A percentile compares a stretch with the other conserved stretches of the same genome.
These are phyloP conservation scores for Silurus meridionalis DNA, from an alignment of 2,113 vertebrate species.

Conservation along the genomic window DNA sequence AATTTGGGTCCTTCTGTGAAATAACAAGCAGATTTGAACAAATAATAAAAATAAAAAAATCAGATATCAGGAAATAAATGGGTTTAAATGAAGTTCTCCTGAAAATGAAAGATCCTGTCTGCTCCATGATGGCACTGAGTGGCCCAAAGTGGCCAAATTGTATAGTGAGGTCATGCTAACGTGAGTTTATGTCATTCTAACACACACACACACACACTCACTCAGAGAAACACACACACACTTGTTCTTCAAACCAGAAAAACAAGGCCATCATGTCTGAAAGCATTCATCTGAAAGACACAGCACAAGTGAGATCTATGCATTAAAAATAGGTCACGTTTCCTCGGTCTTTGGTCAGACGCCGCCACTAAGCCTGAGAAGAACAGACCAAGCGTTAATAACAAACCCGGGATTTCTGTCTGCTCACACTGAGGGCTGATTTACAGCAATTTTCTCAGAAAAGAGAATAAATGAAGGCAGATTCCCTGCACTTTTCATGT, in stretches of 20 bases:
- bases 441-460: background rate
- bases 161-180: constrained; percentile 9
- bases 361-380: background rate
- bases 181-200: background rate
- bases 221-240: background rate
- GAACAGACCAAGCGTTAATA: background rate
- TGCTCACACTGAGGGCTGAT: background rate
- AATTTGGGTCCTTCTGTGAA: background rate
- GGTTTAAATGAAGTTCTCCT: background rate
- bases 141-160: background rate
- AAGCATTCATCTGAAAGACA: constrained; percentile 59
- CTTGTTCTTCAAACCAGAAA: constrained; percentile 5
- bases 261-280: constrained; percentile 37
- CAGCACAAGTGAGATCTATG: constrained; percentile 6
- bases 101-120: background rate
- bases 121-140: background rate
- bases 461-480: background rate
- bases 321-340: constrained; percentile 59
- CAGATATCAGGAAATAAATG: background rate
- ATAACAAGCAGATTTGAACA: background rate
- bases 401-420: background rate
- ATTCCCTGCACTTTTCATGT: background rate
- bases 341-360: background rate
- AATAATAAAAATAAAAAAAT: no score
- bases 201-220: constrained; percentile 28